Conservation (phyloP, 2,797 vertebrate species). For the Liparis tanakae region DNA sequence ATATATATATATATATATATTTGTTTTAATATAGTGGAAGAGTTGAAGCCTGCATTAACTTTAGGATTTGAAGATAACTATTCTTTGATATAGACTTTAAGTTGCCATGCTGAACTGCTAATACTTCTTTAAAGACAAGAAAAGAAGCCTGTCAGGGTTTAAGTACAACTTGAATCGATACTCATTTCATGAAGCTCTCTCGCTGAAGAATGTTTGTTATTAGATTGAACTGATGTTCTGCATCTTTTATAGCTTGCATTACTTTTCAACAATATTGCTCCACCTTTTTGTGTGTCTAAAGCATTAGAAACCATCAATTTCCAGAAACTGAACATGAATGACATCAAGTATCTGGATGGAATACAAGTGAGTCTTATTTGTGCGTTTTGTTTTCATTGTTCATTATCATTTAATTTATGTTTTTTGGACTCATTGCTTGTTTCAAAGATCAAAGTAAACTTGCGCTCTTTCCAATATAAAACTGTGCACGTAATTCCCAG, state of each 20-base stretch:
- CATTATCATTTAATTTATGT: neutral
- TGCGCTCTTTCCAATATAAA: neutral
- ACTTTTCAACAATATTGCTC: neutral
- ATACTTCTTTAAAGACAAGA: neutral
- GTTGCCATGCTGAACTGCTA: neutral
- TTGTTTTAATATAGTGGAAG: too few relatives aligned
- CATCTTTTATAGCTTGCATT: neutral
- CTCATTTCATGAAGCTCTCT: neutral
- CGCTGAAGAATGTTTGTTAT: neutral
- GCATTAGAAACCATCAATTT: constrained; percentile 90
- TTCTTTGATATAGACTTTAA: neutral
- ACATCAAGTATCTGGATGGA: constrained; percentile 79
- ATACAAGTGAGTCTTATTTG: constrained; percentile 83
- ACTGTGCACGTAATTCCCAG: neutral
- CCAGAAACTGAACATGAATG: constrained; percentile 77
- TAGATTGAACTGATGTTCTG: neutral
- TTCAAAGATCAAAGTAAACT: constrained; percentile 1
- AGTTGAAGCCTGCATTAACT: neutral
- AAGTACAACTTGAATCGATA: neutral
- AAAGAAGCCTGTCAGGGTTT: neutral
- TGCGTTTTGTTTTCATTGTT: neutral
- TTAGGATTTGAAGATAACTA: neutral
- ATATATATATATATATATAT: too few relatives aligned
- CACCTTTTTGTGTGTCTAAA: constrained; percentile 51
- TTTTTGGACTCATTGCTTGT: neutral